These are phyloP conservation scores for Pristionchus maxplancki DNA, from an alignment of 2,888 invertebrate genomes.

Conservation along the genomic window DNA sequence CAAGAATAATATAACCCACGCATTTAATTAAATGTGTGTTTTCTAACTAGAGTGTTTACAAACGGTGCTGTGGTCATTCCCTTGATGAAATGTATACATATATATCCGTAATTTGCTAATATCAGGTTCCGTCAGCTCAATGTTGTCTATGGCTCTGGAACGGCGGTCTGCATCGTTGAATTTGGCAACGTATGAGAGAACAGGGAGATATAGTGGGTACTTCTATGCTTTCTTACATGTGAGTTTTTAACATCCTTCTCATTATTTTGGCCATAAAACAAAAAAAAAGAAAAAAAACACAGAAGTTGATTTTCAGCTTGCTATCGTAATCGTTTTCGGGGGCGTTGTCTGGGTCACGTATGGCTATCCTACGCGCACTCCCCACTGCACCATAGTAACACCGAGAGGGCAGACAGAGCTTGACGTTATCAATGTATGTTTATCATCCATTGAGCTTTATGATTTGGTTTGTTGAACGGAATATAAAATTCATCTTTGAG, in stretches of 20 bases:
- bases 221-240: not conserved
- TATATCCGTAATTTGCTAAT: too few species aligned
- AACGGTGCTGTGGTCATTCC: too few species aligned
- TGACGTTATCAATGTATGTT: not conserved
- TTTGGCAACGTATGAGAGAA: not conserved
- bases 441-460: not conserved
- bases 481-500: not conserved
- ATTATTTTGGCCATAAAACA: too few species aligned
- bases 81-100: too few species aligned
- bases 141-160: not conserved
- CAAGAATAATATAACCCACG: not conserved
- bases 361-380: not conserved
- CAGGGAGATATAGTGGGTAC: not conserved
- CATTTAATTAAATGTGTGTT: too few species aligned
- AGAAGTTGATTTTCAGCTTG: not conserved
- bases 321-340: not conserved
- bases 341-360: not conserved
- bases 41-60: too few species aligned
- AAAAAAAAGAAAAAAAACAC: too few species aligned
- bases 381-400: constrained; percentile 9
- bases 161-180: not conserved
- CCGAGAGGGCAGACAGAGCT: not conserved
- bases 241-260: not conserved
- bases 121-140: constrained; percentile 14
- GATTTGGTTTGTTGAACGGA: not conserved